Evolutionary conservation across 1,140 invertebrate species (phyloP), one percentile per base, ranked within the genome.

Genomic region (Orchesella cincta): DNA sequence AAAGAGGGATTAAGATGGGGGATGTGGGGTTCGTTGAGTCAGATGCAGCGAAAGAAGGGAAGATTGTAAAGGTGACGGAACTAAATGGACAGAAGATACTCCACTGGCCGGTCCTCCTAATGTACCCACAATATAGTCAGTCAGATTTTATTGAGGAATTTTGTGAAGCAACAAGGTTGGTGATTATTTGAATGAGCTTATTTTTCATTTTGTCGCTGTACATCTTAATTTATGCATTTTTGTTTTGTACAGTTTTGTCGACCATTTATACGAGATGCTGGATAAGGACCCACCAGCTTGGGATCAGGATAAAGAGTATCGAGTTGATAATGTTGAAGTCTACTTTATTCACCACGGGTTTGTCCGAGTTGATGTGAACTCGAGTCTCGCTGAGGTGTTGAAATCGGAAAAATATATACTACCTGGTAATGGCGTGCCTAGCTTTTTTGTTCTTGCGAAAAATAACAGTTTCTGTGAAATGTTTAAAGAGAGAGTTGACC

Each of bases 51-150:
- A 26, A 28, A 52, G 23, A 26, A 83, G 26, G 81, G 77, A 51
- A 81, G 52, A 31, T 34, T 31, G n/a, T 75, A n/a, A 18, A 34
- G 76, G 75, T 76, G 84, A 29, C 3, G 33, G 29, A 16, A 33
- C 5, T 23, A 16, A n/a, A 29, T 46, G 23, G 28, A 39, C 36
- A 18, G 71, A 18, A 3, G 8, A 31, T 36, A 1, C 87, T 95
- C 76, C 83, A 92, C 79, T 95, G 92, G 94, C 93, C 96, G 54
- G 89, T 93, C 71, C 86, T 93, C 51, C 91, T 97, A 82, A 86
- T 93, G 23, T 97, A 96, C 86, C 94, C 94, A 2, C 93, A 96
- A 86, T 89, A 89, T 81, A 85, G 88, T 74, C 88, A 90, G 73
- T 90, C 90, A 76, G 92, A 94, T 84, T 91, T 93, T 82, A 88